Base-by-base conservation (phyloP, 2,888 invertebrate genomes). In the Glaucopsyche alexis region DNA sequence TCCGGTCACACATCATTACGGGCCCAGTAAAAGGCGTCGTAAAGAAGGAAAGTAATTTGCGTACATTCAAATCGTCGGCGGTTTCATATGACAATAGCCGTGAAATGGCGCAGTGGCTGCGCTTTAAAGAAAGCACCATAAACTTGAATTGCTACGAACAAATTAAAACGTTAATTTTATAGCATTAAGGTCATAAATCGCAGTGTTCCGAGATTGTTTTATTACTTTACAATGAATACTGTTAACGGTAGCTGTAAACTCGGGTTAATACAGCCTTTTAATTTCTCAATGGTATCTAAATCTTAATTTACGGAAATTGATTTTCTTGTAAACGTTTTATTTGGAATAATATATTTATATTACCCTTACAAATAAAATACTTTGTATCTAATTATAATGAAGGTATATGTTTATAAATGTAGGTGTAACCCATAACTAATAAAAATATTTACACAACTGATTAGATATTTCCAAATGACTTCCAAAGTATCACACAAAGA, bases 91-190 rank as follows among this genome's bases (percentile, higher is more conserved):
- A 87, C 86, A 87, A 87, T 85, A 87, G 85, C 87, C 92, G 91
- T 92, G 92, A 91, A 92, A 91, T 90, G 85, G 86, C 83, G 80
- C 80, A 84, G 81, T 80, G 84, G 81, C 83, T 81, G 85, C 82
- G 75, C 79, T 77, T 78, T 79, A 81, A 84, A 84, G 84, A 83
- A 84, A 86, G 84, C 80, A 84, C 85, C 83, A 84, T 90, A 91
- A 90, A 89, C 79, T 75, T 81, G 80, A 84, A 88, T 87, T 84
- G 87, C 86, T 83, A 77, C 85, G 84, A 84, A 87, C 87, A 90
- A 89, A 91, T 91, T 89, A 90, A 88, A 86, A 86, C 89, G 84
- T 85, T 89, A 88, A 90, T 88, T 90, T 90, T 87, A 90, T 88
- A 74, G 79, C 81, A 88, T 85, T 87, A 90, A 87, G 85, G 86